Base-by-base conservation (phyloP, 2,797 vertebrate species). In the Cyclopterus lumpus region DNA sequence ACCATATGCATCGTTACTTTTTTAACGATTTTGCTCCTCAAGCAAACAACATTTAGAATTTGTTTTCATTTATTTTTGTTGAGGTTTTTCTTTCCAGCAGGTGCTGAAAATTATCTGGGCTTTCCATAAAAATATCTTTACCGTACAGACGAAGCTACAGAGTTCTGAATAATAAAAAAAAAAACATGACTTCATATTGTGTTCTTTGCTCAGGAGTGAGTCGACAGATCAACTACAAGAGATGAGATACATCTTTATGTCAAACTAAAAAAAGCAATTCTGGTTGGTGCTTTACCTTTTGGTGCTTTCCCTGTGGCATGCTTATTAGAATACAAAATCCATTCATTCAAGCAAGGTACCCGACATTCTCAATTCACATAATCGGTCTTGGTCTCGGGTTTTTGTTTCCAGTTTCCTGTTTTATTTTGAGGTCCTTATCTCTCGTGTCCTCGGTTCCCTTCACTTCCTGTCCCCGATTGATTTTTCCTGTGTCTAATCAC, bases 101-200 rank as follows among this genome's bases (percentile, higher is more conserved):
- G 28, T 20, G 65, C 16, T 63, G 70, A 77, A 71, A 4, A 67
- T 49, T 59, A 24, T 79, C 12, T 38, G 20, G 9, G 12, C 36
- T 75, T 58, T 46, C 44, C 28, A 22, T 55, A n/a, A 24, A 59
- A 63, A 75, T 67, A 26, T 60, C 72, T 75, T 75, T 12, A 76
- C 78, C 49, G 54, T 46, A 46, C 53, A 72, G 20, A 44, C 36
- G 42, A 18, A 53, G n/a, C 32, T 22, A 24, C 16, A 16, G 65
- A 3, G 20, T 67, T 38, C 9, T 38, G 36, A 53, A n/a, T n/a
- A n/a, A n/a, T n/a, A 53, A 57, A 22, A 54, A 55, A 49, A 55
- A 55, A 68, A 63, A 57, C 28, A 62, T 44, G 44, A 44, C 60
- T 30, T 68, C 28, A 68, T 44, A 42, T 44, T 53, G 55, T 53